Conservation (phyloP, 1,140 invertebrate genomes). For the Heterodera carotae region DNA sequence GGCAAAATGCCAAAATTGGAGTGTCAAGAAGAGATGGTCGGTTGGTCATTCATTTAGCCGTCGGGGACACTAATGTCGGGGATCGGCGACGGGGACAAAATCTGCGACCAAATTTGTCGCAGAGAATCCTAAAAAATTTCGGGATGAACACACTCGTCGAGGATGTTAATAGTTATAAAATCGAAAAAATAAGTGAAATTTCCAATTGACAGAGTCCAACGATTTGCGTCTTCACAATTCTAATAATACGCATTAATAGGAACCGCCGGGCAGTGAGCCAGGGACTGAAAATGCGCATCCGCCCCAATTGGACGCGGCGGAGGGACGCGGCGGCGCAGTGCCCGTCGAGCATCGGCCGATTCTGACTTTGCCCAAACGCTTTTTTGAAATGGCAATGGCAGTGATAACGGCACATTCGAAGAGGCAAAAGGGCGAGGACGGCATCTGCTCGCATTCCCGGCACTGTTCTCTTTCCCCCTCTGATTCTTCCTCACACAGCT, state of each 20-base stretch:
- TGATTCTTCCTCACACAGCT: neutral
- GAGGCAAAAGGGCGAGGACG: neutral
- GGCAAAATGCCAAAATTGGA: constrained; percentile 7
- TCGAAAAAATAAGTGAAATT: too few relatives aligned
- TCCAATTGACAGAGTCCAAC: too few relatives aligned
- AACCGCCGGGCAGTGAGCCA: too few relatives aligned
- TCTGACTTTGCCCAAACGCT: neutral
- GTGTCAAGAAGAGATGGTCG: neutral
- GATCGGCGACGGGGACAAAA: too few relatives aligned
- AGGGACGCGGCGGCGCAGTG: neutral
- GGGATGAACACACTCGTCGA: too few relatives aligned
- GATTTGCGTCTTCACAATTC: too few relatives aligned
- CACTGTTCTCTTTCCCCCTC: neutral
- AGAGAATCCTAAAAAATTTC: too few relatives aligned
- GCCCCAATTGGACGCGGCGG: neutral
- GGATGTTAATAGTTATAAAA: too few relatives aligned
- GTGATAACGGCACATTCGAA: neutral
- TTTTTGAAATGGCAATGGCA: neutral
- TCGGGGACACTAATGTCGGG: too few relatives aligned
- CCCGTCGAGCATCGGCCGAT: neutral
- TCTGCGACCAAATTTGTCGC: too few relatives aligned
- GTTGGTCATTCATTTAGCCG: too few relatives aligned
- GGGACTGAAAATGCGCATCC: neutral
- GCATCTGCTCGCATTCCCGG: neutral
- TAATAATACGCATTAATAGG: too few relatives aligned